Evolutionary conservation across 2,113 vertebrate genomes (phyloP).

Genomic region (Rissa tridactyla): DNA sequence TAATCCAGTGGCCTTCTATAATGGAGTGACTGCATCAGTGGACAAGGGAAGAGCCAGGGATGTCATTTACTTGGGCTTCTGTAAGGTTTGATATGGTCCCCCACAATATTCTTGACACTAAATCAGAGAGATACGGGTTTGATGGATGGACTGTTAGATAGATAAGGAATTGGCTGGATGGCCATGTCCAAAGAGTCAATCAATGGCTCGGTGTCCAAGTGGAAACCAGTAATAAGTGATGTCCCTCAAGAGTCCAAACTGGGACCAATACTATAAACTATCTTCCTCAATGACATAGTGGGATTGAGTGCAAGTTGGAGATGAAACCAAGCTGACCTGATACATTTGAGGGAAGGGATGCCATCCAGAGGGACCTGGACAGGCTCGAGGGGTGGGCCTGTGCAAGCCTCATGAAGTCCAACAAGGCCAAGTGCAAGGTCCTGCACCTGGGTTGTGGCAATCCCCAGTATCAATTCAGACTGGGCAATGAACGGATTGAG

Average conservation of each 20-base stretch:
- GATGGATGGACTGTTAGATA: background rate
- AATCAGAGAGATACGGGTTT: background rate
- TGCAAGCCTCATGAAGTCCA: background rate
- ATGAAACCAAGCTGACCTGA: background rate
- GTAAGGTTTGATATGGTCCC: background rate
- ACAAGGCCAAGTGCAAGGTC: background rate
- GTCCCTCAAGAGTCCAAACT: background rate
- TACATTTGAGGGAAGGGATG: background rate
- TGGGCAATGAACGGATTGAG: background rate
- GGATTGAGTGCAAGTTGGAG: background rate
- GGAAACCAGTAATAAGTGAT: background rate
- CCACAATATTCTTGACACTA: background rate
- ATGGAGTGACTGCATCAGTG: background rate
- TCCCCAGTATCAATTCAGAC: too few species aligned
- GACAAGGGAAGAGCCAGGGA: background rate
- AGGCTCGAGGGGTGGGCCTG: background rate
- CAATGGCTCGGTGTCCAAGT: background rate
- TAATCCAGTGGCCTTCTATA: background rate
- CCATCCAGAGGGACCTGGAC: background rate
- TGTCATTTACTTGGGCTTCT: background rate
- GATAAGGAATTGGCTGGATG: background rate
- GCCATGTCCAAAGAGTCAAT: background rate
- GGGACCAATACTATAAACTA: background rate
- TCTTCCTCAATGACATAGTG: background rate
- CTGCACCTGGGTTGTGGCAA: accelerated